Evolutionary conservation across 2,797 vertebrate genomes (phyloP).

Genomic region (Poecilia picta): DNA sequence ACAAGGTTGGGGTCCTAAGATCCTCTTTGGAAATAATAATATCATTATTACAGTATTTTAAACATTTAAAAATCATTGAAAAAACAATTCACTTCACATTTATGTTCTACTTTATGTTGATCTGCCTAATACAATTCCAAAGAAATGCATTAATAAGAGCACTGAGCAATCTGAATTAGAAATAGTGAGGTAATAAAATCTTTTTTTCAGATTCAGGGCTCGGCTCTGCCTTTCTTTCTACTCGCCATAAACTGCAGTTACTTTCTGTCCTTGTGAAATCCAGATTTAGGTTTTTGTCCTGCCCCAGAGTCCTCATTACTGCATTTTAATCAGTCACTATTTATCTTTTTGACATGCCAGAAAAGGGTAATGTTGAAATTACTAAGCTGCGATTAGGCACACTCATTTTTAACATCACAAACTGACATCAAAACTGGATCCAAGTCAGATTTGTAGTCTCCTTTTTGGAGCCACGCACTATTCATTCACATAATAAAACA

Average conservation of each 20-base stretch:
- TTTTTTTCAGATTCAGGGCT: constrained; percentile 15
- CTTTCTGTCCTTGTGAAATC: constrained; percentile 39
- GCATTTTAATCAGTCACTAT: constrained; percentile 67
- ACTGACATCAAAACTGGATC: constrained; percentile 63
- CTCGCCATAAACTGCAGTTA: constrained; percentile 29
- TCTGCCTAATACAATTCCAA: not conserved
- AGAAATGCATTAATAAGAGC: no score
- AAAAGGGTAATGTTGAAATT: constrained; percentile 58
- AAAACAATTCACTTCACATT: not conserved
- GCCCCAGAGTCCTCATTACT: constrained; percentile 59
- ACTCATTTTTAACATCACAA: constrained; percentile 58
- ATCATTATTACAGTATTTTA: not conserved
- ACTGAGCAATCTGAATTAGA: constrained; percentile 20
- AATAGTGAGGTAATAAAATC: constrained; percentile 34
- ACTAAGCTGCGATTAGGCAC: constrained; percentile 71
- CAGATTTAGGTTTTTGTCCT: constrained; percentile 53
- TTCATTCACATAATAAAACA: constrained; percentile 42
- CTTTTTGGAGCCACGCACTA: constrained; percentile 13
- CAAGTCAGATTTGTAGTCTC: constrained; percentile 64
- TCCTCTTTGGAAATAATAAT: not conserved
- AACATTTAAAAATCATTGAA: not conserved
- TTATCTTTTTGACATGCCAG: constrained; percentile 56
- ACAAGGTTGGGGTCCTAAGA: not conserved
- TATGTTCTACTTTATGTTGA: not conserved
- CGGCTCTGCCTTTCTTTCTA: constrained; percentile 24